phyloP scores from a whole-genome alignment of 2,797 vertebrate species.

The Bovichtus variegatus region DNA sequence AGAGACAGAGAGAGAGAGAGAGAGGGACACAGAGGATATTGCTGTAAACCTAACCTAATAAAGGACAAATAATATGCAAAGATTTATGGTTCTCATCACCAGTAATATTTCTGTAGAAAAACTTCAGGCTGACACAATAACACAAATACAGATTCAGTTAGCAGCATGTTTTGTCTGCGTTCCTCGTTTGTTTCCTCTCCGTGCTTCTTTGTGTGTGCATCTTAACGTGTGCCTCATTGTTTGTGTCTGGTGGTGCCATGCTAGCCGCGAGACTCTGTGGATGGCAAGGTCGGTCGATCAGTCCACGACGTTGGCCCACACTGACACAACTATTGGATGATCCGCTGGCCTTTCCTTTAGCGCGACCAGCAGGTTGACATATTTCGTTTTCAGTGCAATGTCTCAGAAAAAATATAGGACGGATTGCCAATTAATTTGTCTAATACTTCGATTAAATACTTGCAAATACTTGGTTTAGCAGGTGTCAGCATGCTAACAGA shows the following conservation, averaged over 20 bases:
- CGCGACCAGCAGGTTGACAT: too few species aligned
- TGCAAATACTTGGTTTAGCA: too few species aligned
- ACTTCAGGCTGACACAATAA: constrained; percentile 29
- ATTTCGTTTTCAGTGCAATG: too few species aligned
- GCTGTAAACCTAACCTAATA: constrained; percentile 50
- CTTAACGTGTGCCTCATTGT: background rate
- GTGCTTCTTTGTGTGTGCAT: background rate
- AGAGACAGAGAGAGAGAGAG: background rate
- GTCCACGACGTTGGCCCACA: too few species aligned
- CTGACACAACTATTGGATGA: too few species aligned
- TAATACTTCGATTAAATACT: background rate
- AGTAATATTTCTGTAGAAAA: constrained; percentile 33
- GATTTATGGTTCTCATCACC: constrained; percentile 56
- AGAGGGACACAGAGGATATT: constrained; percentile 5
- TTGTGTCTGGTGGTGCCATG: background rate
- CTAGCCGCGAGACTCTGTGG: background rate
- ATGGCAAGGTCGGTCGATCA: background rate
- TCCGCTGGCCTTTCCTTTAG: too few species aligned
- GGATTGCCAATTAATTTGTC: background rate
- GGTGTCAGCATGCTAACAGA: too few species aligned
- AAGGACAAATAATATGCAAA: constrained; percentile 49
- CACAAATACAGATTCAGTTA: constrained; percentile 30
- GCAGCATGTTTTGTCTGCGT: constrained; percentile 24
- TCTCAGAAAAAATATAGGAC: too few species aligned
- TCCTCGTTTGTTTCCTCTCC: background rate